Evolutionary conservation across 2,113 vertebrate genomes (phyloP).

Genomic region (Toxotes chatareus): DNA sequence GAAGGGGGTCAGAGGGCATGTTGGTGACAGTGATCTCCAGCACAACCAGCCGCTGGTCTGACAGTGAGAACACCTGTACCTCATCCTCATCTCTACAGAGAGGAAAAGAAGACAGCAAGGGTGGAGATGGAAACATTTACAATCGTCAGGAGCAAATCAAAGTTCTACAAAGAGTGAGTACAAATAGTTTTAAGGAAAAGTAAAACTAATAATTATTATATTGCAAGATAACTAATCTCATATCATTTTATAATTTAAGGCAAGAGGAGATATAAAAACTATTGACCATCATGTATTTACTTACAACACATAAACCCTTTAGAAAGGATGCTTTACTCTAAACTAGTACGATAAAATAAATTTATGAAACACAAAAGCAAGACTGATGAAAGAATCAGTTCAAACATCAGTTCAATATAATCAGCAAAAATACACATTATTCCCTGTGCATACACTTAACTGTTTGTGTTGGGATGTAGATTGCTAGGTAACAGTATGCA

Average conservation of each 20-base stretch:
- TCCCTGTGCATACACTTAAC: not conserved
- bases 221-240: not conserved
- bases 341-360: not conserved
- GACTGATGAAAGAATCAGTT: no score
- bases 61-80: slow-evolving; percentile 87
- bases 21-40: slow-evolving; percentile 91
- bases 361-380: not conserved
- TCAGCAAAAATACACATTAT: not conserved
- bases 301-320: no score
- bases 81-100: slow-evolving; percentile 82
- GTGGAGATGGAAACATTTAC: not conserved
- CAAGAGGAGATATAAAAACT: no score
- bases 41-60: slow-evolving; percentile 89
- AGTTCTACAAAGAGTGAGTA: not conserved
- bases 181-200: not conserved
- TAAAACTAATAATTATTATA: not conserved
- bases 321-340: not conserved
- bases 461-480: not conserved
- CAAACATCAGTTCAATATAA: not conserved
- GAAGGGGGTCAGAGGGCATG: slow-evolving; percentile 85
- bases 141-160: not conserved
- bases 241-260: not conserved
- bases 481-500: slow-evolving; percentile 13
- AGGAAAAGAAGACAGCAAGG: not conserved
- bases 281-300: no score